These are phyloP conservation scores for Neodiprion lecontei DNA, from an alignment of 1,140 invertebrate genomes.

Conservation along the genomic window DNA sequence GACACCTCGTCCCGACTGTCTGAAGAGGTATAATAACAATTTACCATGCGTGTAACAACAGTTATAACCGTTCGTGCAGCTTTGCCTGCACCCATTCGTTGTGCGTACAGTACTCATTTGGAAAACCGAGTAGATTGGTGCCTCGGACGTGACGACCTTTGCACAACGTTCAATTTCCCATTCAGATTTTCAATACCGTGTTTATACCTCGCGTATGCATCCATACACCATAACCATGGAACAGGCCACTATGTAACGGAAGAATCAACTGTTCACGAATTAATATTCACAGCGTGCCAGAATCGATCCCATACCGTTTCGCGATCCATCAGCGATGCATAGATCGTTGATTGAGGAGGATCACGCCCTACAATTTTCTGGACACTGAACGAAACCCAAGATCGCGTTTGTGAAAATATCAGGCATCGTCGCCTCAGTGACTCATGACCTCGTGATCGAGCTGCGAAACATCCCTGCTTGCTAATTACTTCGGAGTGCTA, in stretches of 20 bases:
- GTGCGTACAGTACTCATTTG: not conserved
- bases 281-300: not conserved
- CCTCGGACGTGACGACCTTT: constrained; percentile 6
- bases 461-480: not conserved
- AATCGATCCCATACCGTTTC: not conserved
- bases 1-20: too few species aligned
- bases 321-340: too few species aligned
- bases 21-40: too few species aligned
- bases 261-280: not conserved
- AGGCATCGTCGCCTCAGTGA: not conserved
- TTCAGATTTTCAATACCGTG: not conserved
- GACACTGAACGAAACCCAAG: not conserved
- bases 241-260: not conserved
- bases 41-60: too few species aligned
- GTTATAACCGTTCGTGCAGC: not conserved
- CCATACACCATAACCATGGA: too few species aligned
- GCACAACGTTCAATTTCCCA: not conserved
- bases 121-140: not conserved
- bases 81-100: not conserved
- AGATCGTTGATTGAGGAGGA: too few species aligned
- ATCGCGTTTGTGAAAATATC: not conserved
- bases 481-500: constrained; percentile 9
- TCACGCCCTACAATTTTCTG: too few species aligned
- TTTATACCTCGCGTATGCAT: not conserved
- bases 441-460: not conserved